phyloP scores from a whole-genome alignment of 1,140 invertebrate genomes.

The Berghia stephanieae region DNA sequence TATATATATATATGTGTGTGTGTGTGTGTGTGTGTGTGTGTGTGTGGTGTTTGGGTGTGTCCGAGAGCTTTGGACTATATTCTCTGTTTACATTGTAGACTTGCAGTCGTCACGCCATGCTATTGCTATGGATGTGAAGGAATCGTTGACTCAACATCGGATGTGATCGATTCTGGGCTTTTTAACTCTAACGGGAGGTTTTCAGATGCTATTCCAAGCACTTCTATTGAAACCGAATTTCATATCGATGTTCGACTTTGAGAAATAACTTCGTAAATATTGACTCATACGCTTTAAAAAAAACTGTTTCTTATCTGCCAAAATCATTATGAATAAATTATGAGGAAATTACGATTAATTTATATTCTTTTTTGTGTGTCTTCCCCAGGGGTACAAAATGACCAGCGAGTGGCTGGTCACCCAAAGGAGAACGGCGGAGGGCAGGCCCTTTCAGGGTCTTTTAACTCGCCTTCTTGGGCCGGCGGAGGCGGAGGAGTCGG shows the following conservation, averaged over 20 bases:
- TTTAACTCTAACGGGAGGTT: too few species aligned
- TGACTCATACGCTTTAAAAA: background rate
- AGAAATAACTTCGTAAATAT: too few species aligned
- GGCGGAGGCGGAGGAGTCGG: constrained; percentile 11
- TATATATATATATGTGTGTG: background rate
- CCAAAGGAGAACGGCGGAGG: constrained; percentile 27
- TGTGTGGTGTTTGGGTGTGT: too few species aligned
- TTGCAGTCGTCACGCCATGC: too few species aligned
- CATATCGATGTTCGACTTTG: background rate
- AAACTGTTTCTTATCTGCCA: background rate
- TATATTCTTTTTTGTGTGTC: constrained; percentile 17
- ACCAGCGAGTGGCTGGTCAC: constrained; percentile 30
- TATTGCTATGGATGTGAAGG: too few species aligned
- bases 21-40: too few species aligned
- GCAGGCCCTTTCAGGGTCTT: background rate
- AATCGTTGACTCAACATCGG: too few species aligned
- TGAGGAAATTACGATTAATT: background rate
- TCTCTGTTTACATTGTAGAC: background rate
- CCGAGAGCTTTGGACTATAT: too few species aligned
- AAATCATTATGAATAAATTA: background rate
- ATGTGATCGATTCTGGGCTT: too few species aligned
- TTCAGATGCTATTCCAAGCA: too few species aligned
- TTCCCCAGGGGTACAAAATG: constrained; percentile 36
- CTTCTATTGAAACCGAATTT: background rate
- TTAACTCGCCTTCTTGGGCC: constrained; percentile 8